These are phyloP conservation scores for Thelaira solivaga DNA, from an alignment of 2,888 invertebrate genomes.

Conservation along the genomic window DNA sequence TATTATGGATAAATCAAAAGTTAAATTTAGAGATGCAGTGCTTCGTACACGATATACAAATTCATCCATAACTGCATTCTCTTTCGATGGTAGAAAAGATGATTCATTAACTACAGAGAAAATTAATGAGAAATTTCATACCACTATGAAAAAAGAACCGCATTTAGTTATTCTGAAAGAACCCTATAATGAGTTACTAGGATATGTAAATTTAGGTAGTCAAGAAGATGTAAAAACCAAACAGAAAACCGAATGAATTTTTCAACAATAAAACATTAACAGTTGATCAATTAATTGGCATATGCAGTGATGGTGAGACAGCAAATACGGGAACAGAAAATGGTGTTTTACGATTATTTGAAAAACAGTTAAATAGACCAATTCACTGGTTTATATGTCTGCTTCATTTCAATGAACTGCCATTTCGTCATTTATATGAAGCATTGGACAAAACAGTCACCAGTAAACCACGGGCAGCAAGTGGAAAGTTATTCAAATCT, in stretches of 20 bases:
- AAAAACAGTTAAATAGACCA: slow-evolving; percentile 6
- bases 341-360: slow-evolving; percentile 8
- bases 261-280: slow-evolving; percentile 20
- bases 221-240: neutral
- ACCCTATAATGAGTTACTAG: slow-evolving; percentile 7
- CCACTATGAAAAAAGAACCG: slow-evolving; percentile 17
- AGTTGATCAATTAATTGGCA: slow-evolving; percentile 13
- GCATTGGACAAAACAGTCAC: slow-evolving; percentile 2
- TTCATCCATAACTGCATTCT: slow-evolving; percentile 6
- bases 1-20: slow-evolving; percentile 23
- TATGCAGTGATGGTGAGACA: slow-evolving; percentile 24
- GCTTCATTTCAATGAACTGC: slow-evolving; percentile 4
- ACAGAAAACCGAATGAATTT: neutral
- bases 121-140: slow-evolving; percentile 9
- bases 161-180: slow-evolving; percentile 27
- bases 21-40: slow-evolving; percentile 1
- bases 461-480: neutral
- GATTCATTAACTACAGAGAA: slow-evolving; percentile 11
- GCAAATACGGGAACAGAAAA: slow-evolving; percentile 31
- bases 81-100: slow-evolving; percentile 37
- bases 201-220: slow-evolving; percentile 4
- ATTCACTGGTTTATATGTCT: slow-evolving; percentile 23
- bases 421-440: slow-evolving; percentile 13
- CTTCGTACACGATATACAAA: neutral
- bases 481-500: neutral